These are phyloP conservation scores for Neodon shergylaensis DNA, from an alignment of 2,113 vertebrate species.

Conservation along the genomic window DNA sequence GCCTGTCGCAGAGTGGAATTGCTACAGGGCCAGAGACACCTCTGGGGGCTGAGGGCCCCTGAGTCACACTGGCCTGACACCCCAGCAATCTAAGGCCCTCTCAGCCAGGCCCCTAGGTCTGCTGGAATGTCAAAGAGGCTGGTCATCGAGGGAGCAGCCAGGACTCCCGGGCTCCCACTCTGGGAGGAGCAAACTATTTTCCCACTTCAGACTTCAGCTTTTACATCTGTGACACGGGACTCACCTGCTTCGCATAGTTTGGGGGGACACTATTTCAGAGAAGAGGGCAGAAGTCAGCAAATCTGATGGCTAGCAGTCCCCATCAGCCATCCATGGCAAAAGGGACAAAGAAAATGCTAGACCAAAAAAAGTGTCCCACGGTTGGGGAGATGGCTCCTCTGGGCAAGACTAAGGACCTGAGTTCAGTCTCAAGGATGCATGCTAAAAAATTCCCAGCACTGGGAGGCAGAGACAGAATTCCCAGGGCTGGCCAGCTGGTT, in stretches of 20 bases:
- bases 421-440: not conserved
- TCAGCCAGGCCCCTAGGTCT: constrained; percentile 73
- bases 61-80: constrained; percentile 37
- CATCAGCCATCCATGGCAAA: fast-evolving
- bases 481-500: not conserved
- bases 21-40: constrained; percentile 81
- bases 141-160: constrained; percentile 14
- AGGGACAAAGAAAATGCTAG: not conserved
- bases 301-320: not conserved
- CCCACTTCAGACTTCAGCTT: not conserved
- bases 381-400: not conserved
- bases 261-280: not conserved
- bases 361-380: fast-evolving
- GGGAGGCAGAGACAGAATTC: not conserved
- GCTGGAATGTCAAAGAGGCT: constrained; percentile 73
- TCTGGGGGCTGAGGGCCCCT: constrained; percentile 73
- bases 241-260: not conserved
- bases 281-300: fast-evolving
- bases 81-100: constrained; percentile 67
- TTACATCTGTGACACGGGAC: not conserved
- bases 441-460: not conserved
- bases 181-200: not conserved
- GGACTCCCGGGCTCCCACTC: not conserved
- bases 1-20: constrained; percentile 85
- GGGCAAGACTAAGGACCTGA: not conserved